Percentiles rank a stretch among this genome's conserved stretches.
Evolutionary conservation across 1,140 invertebrate genomes (phyloP).

Genomic region (Eubasilissa regina): DNA sequence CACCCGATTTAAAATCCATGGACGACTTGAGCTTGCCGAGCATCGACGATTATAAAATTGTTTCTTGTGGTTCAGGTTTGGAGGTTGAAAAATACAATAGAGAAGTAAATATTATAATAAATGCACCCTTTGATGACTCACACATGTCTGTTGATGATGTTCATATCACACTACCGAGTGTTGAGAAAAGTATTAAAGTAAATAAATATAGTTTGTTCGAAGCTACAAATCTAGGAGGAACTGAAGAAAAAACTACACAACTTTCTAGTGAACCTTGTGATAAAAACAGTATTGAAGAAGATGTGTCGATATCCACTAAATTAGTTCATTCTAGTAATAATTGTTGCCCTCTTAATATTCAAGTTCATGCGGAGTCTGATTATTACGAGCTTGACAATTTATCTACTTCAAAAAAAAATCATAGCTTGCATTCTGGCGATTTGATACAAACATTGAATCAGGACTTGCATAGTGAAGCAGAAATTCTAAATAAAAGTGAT

Average conservation of each 20-base stretch:
- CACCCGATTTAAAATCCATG: neutral
- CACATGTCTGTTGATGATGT: slow-evolving; percentile 35
- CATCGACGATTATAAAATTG: neutral
- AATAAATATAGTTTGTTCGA: too few relatives aligned
- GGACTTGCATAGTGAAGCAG: neutral
- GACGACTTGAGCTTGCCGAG: neutral
- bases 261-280: too few relatives aligned
- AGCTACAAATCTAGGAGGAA: too few relatives aligned
- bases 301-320: too few relatives aligned
- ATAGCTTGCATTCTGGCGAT: neutral
- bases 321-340: too few relatives aligned
- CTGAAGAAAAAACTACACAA: too few relatives aligned
- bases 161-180: neutral
- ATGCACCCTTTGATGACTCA: slow-evolving; percentile 2
- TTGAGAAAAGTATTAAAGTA: neutral
- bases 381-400: neutral
- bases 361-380: too few relatives aligned
- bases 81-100: too few relatives aligned
- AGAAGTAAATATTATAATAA: neutral
- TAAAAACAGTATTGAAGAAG: too few relatives aligned
- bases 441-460: neutral
- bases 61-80: too few relatives aligned
- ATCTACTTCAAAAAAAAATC: slow-evolving; percentile 1
- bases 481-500: neutral
- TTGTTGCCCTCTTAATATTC: too few relatives aligned